These are phyloP conservation scores for Machimus rusticus DNA, from an alignment of 2,888 invertebrate genomes.

Conservation along the genomic window DNA sequence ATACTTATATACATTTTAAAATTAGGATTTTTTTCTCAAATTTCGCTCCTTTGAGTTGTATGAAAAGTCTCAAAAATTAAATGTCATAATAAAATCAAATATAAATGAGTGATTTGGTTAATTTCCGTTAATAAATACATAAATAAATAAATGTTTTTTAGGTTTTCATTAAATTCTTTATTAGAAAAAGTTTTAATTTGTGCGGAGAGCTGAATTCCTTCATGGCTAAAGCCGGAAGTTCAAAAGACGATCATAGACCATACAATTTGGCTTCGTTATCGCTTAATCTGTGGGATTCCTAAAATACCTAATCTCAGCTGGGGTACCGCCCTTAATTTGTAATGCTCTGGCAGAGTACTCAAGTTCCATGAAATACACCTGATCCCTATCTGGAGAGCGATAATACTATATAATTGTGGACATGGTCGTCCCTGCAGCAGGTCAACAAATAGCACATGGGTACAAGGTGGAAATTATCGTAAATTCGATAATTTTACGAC, in stretches of 20 bases:
- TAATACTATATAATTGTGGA: constrained; percentile 42
- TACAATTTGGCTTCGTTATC: not conserved
- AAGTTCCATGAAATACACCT: constrained; percentile 24
- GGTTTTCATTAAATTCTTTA: no score
- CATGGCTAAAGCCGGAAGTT: not conserved
- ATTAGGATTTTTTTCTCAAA: no score
- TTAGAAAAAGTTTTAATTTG: no score
- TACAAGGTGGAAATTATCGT: constrained; percentile 47
- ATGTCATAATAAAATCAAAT: no score
- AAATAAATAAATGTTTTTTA: no score
- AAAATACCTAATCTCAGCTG: not conserved
- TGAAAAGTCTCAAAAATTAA: no score
- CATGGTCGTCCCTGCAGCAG: constrained; percentile 34
- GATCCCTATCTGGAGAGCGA: constrained; percentile 34
- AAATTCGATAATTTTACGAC: constrained; percentile 48
- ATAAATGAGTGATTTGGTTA: no score
- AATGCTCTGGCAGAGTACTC: not conserved
- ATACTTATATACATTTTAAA: no score
- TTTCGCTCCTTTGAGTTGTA: no score
- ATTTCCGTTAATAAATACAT: no score
- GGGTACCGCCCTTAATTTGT: constrained; percentile 24
- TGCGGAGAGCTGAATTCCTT: not conserved
- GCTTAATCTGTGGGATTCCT: not conserved
- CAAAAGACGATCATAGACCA: not conserved
- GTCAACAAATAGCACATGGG: constrained; percentile 43